A percentile compares a stretch with the other conserved stretches of the same genome.
Conservation (phyloP, 2,113 vertebrate genomes). For the Ptychochromis oligacanthus region DNA sequence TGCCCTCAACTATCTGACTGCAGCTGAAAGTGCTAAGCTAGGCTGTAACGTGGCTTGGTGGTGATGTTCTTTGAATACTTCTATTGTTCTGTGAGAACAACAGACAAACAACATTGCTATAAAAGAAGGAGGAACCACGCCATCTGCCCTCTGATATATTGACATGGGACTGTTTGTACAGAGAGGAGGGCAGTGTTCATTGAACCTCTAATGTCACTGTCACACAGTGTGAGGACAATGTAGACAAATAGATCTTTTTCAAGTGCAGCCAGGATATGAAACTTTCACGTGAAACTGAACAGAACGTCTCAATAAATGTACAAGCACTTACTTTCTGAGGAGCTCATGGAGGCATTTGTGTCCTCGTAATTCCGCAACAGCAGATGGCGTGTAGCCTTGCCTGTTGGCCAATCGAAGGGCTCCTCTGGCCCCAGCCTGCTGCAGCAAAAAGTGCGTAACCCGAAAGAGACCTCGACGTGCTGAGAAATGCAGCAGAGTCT, state of each 20-base stretch:
- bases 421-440: slow-evolving; percentile 87
- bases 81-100: slow-evolving; percentile 50
- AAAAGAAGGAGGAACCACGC: neutral
- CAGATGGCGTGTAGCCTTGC: slow-evolving; percentile 87
- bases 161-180: slow-evolving; percentile 45
- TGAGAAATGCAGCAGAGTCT: slow-evolving; percentile 94
- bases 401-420: slow-evolving; percentile 87
- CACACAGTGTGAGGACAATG: neutral
- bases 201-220: slow-evolving; percentile 1
- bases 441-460: slow-evolving; percentile 87
- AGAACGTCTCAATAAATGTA: neutral
- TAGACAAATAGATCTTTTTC: neutral
- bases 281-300: neutral
- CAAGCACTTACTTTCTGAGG: slow-evolving; percentile 81
- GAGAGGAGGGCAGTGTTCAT: slow-evolving; percentile 32
- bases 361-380: slow-evolving; percentile 85
- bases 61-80: slow-evolving; percentile 38
- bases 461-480: slow-evolving; percentile 87
- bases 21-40: slow-evolving; percentile 22
- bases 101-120: slow-evolving; percentile 32
- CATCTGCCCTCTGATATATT: slow-evolving; percentile 26
- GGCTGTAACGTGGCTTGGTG: slow-evolving; percentile 20
- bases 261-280: neutral
- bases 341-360: slow-evolving; percentile 83
- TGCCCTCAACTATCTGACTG: slow-evolving; percentile 28